These are phyloP conservation scores for Microctonus brassicae DNA, from an alignment of 2,888 invertebrate species.

Conservation along the genomic window DNA sequence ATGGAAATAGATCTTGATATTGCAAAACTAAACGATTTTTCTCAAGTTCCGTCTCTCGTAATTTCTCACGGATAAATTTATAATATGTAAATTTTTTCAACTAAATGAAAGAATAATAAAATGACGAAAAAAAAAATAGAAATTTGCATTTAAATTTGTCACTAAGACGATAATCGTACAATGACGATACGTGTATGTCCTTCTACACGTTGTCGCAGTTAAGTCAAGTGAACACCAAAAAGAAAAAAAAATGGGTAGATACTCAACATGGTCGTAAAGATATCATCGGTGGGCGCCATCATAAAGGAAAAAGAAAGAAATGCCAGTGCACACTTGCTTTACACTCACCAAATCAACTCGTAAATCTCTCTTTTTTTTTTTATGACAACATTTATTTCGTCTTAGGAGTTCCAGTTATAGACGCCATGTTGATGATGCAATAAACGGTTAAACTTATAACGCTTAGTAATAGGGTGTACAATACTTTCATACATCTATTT, in stretches of 20 bases:
- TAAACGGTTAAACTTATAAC: constrained; percentile 43
- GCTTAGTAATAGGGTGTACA: background rate
- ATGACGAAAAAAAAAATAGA: background rate
- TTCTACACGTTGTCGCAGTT: background rate
- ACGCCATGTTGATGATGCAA: constrained; percentile 59
- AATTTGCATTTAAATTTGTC: background rate
- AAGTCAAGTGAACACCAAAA: constrained; percentile 20
- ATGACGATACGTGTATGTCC: background rate
- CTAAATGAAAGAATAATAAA: background rate
- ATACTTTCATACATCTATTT: background rate
- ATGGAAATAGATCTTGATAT: constrained; percentile 11
- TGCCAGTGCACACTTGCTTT: constrained; percentile 25
- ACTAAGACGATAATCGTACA: background rate
- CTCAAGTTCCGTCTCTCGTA: background rate
- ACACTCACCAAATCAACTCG: constrained; percentile 41
- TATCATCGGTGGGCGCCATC: constrained; percentile 47
- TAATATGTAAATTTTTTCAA: background rate
- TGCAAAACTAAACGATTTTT: constrained; percentile 10
- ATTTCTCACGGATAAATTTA: background rate
- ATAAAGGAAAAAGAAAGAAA: constrained; percentile 1
- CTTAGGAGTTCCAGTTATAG: constrained; percentile 62
- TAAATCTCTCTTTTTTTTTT: constrained; percentile 63
- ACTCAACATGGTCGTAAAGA: constrained; percentile 60
- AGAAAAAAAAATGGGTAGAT: constrained; percentile 22
- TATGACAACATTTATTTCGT: constrained; percentile 57